Percentiles rank a stretch among this genome's conserved stretches.
Evolutionary conservation across 2,797 vertebrate genomes (phyloP).

Genomic region (Furcifer pardalis): DNA sequence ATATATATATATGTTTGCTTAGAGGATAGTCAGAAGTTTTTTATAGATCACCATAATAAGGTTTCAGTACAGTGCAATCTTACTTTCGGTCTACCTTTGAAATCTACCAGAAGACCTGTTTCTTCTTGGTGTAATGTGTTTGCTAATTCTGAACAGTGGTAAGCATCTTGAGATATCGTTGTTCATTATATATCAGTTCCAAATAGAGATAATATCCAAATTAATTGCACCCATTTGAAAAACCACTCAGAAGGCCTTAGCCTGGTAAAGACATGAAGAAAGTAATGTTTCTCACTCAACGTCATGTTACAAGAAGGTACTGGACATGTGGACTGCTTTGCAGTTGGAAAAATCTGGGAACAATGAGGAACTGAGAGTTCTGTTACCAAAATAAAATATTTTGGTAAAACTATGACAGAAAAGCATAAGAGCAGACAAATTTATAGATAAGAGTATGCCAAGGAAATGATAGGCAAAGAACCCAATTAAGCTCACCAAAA

Average conservation of each 20-base stretch:
- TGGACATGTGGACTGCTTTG: neutral
- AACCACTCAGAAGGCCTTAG: neutral
- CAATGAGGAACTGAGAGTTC: neutral
- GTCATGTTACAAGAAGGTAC: neutral
- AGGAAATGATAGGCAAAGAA: conserved; percentile 21
- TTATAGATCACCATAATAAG: too few species aligned
- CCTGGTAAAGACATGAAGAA: neutral
- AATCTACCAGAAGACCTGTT: neutral
- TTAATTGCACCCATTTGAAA: neutral
- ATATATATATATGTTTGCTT: too few species aligned
- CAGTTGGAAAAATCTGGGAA: neutral
- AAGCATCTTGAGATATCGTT: neutral
- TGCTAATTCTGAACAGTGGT: neutral
- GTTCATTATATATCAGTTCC: too few species aligned
- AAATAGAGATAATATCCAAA: neutral
- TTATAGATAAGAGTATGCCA: neutral
- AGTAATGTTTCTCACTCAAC: neutral
- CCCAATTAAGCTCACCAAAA: conserved; percentile 13
- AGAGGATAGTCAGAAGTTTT: too few species aligned
- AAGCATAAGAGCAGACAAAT: neutral
- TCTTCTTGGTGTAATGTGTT: neutral
- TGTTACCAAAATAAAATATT: neutral
- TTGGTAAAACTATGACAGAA: neutral
- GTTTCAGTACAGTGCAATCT: too few species aligned
- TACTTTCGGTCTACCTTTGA: too few species aligned